phyloP scores from a whole-genome alignment of 1,140 invertebrate species.

The Macrosteles quadrilineatus region DNA sequence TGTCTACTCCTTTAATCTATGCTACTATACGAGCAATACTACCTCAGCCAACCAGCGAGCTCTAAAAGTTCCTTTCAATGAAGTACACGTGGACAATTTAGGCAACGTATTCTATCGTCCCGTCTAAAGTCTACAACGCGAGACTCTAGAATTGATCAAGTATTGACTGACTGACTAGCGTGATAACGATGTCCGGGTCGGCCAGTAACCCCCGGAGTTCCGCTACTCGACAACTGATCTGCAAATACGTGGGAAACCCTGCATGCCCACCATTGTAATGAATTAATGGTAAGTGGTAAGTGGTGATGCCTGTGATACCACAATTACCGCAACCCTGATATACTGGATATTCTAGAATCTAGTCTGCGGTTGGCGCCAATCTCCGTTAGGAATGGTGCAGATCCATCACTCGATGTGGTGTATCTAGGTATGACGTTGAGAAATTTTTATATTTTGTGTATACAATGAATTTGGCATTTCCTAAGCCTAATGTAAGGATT shows the following conservation, averaged over 20 bases:
- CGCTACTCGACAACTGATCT: not conserved
- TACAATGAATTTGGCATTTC: too few species aligned
- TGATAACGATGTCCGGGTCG: not conserved
- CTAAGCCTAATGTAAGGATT: too few species aligned
- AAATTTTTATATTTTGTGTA: not conserved
- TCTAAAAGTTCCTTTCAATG: too few species aligned
- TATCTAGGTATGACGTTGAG: not conserved
- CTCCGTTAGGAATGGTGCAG: not conserved
- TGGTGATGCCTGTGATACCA: not conserved
- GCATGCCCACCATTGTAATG: not conserved
- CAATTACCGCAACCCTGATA: not conserved
- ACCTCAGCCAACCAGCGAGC: too few species aligned
- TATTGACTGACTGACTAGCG: too few species aligned
- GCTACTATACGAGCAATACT: too few species aligned
- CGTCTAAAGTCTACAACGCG: too few species aligned
- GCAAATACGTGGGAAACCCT: constrained; percentile 3
- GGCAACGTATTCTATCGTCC: too few species aligned
- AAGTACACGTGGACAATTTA: too few species aligned
- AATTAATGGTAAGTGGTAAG: not conserved
- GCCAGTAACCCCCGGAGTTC: not conserved
- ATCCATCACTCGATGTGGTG: not conserved
- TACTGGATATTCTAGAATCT: not conserved
- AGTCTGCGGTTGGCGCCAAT: not conserved
- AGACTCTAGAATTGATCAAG: too few species aligned
- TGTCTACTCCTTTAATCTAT: too few species aligned